Percentiles rank a stretch among this genome's conserved stretches.
Evolutionary conservation across 2,888 invertebrate species (phyloP).

Genomic region (Petrophora chlorosata): DNA sequence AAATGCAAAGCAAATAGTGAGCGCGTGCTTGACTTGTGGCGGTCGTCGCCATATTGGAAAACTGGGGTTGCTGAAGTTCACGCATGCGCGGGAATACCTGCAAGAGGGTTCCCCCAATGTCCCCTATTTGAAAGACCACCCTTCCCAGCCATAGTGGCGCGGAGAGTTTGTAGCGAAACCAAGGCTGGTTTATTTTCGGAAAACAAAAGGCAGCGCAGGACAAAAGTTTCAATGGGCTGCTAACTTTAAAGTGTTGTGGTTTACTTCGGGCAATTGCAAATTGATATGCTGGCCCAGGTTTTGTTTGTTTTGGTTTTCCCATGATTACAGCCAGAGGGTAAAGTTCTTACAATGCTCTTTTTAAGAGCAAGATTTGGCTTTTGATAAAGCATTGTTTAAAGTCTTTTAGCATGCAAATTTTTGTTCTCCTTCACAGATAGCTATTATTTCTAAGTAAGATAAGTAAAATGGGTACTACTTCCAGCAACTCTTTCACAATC

Average conservation of each 20-base stretch:
- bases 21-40: constrained; percentile 76
- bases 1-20: constrained; percentile 58
- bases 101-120: constrained; percentile 55
- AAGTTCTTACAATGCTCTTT: not conserved
- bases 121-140: constrained; percentile 56
- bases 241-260: constrained; percentile 14
- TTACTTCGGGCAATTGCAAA: constrained; percentile 7
- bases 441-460: too few species aligned
- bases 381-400: not conserved
- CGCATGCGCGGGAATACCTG: constrained; percentile 72
- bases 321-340: not conserved
- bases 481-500: constrained; percentile 19
- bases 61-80: constrained; percentile 59
- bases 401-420: not conserved
- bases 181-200: constrained; percentile 41
- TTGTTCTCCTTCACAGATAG: too few species aligned
- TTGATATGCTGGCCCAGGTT: constrained; percentile 7
- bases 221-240: constrained; percentile 41
- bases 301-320: constrained; percentile 16
- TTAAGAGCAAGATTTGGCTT: not conserved
- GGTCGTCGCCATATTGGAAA: constrained; percentile 79
- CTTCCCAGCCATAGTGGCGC: constrained; percentile 34
- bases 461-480: not conserved
- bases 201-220: constrained; percentile 38
- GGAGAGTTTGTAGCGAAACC: constrained; percentile 30